Conservation (phyloP, 2,113 vertebrate genomes). For the Benitochromis conjunctus region DNA sequence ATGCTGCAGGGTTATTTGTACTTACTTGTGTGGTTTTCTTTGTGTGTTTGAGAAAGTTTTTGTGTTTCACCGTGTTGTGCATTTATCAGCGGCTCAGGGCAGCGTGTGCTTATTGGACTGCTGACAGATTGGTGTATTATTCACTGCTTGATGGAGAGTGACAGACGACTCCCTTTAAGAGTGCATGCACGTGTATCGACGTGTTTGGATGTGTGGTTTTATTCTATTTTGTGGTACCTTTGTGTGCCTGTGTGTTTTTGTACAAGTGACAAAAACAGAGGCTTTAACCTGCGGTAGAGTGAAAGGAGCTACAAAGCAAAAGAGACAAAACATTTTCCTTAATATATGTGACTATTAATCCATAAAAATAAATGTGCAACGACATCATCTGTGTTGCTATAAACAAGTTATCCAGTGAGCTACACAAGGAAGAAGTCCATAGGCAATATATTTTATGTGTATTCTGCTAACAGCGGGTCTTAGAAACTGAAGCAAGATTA, state of each 20-base stretch:
- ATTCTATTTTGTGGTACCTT: neutral
- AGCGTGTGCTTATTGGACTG: constrained; percentile 40
- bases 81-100: constrained; percentile 35
- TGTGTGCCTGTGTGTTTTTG: neutral
- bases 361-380: neutral
- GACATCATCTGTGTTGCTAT: neutral
- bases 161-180: constrained; percentile 38
- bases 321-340: neutral
- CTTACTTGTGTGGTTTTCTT: neutral
- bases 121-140: constrained; percentile 47
- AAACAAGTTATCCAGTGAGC: neutral
- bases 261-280: neutral
- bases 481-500: neutral
- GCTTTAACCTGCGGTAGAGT: neutral
- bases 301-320: neutral
- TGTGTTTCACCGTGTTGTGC: constrained; percentile 4
- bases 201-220: neutral
- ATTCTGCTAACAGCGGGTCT: neutral
- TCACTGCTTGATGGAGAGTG: constrained; percentile 49
- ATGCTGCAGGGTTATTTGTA: neutral
- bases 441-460: neutral
- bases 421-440: neutral
- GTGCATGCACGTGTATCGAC: neutral
- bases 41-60: neutral
- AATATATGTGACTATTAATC: neutral